phyloP scores from a whole-genome alignment of 2,888 invertebrate species.

The Ophion costatus region DNA sequence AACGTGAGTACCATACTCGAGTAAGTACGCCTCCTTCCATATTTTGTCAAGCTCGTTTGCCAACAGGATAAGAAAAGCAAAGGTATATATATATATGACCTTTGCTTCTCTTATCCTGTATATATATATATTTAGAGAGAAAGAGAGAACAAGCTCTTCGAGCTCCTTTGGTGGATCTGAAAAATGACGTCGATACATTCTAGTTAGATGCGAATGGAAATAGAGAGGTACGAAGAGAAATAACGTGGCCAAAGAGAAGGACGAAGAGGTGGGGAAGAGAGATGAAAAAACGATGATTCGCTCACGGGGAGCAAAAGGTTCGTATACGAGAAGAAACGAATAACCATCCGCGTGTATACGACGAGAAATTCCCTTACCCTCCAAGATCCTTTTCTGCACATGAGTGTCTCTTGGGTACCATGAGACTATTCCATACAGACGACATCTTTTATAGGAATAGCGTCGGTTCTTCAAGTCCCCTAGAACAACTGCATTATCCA shows the following conservation, averaged over 20 bases:
- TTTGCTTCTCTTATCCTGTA: no score
- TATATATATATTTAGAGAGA: no score
- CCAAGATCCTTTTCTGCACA: neutral
- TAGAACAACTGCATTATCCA: no score
- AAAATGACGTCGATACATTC: conserved; percentile 81
- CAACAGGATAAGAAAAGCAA: conserved; percentile 1
- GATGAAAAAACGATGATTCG: conserved; percentile 19
- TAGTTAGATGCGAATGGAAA: conserved; percentile 76
- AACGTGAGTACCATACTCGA: neutral
- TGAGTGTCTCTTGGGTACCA: neutral
- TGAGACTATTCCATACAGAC: no score
- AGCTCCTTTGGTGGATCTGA: conserved; percentile 71
- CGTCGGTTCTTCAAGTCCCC: no score
- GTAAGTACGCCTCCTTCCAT: conserved; percentile 73
- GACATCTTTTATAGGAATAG: no score
- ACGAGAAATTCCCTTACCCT: conserved; percentile 8
- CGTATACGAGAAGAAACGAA: neutral
- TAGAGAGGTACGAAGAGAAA: conserved; percentile 45
- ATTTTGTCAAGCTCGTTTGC: conserved; percentile 81
- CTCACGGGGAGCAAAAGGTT: conserved; percentile 26
- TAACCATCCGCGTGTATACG: neutral
- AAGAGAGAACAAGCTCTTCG: conserved; percentile 37
- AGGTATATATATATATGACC: neutral
- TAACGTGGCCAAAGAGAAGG: conserved; percentile 14
- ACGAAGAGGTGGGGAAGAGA: neutral